Evolutionary conservation across 2,797 vertebrate genomes (phyloP).

Genomic region (Salmo trutta): DNA sequence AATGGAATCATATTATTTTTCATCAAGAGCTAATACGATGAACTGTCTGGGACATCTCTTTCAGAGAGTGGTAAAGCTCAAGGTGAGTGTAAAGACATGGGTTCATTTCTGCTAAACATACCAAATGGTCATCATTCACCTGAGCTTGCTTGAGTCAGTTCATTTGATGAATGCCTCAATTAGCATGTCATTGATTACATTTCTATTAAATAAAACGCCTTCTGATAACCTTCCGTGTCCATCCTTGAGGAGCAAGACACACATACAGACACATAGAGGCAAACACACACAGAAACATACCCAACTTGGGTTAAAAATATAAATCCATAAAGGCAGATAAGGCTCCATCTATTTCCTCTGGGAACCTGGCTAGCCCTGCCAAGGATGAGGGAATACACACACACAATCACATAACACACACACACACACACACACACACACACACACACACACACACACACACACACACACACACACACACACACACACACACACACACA

Average conservation of each 20-base stretch:
- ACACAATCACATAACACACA: background rate
- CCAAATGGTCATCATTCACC: slow-evolving; percentile 15
- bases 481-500: background rate
- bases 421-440: background rate
- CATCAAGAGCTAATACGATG: too few relatives aligned
- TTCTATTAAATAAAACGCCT: slow-evolving; percentile 41
- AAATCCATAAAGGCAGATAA: slow-evolving; percentile 77
- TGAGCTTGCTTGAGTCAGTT: slow-evolving; percentile 35
- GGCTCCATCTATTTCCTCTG: slow-evolving; percentile 71
- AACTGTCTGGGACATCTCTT: background rate
- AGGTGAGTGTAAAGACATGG: slow-evolving; percentile 25
- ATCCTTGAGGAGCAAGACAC: slow-evolving; percentile 4
- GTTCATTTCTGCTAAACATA: slow-evolving; percentile 18
- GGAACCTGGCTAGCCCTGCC: slow-evolving; percentile 57
- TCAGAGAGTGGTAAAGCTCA: slow-evolving; percentile 9
- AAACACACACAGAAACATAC: slow-evolving; percentile 11
- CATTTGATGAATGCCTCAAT: slow-evolving; percentile 62
- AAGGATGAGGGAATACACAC: slow-evolving; percentile 75
- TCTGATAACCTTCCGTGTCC: slow-evolving; percentile 53
- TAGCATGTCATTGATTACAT: slow-evolving; percentile 52
- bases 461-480: background rate
- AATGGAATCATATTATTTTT: too few relatives aligned
- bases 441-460: background rate
- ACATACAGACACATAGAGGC: slow-evolving; percentile 33
- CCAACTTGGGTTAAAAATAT: slow-evolving; percentile 31